phyloP scores from a whole-genome alignment of 2,113 vertebrate genomes.

The Cyanoderma ruficeps region DNA sequence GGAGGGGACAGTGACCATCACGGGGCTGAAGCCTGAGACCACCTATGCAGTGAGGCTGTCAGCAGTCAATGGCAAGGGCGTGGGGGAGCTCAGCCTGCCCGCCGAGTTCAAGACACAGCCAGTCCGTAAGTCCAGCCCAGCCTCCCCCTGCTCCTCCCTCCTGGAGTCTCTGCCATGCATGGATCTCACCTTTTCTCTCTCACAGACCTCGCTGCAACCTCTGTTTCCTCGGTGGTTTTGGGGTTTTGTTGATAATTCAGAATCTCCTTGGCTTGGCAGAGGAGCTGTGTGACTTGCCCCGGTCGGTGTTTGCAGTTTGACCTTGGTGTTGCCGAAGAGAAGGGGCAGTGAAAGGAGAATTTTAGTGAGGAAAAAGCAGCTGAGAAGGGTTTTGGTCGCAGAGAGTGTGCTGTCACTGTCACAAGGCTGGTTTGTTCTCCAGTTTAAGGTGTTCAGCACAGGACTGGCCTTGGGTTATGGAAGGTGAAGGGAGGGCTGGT shows the following conservation, averaged over 20 bases:
- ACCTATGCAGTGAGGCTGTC: slow-evolving; percentile 87
- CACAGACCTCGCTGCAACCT: not conserved
- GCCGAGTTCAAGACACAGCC: slow-evolving; percentile 90
- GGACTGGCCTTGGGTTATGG: not conserved
- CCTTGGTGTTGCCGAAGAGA: not conserved
- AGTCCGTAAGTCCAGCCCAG: slow-evolving; percentile 89
- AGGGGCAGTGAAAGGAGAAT: not conserved
- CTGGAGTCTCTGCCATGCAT: not conserved
- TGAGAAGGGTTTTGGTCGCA: not conserved
- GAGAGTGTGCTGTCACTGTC: not conserved
- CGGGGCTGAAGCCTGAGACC: slow-evolving; percentile 88
- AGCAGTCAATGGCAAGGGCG: slow-evolving; percentile 93
- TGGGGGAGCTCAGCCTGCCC: slow-evolving; percentile 84
- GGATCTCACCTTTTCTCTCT: not conserved
- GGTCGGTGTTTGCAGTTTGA: not conserved
- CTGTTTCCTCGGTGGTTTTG: not conserved
- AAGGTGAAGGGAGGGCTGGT: not conserved
- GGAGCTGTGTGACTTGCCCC: not conserved
- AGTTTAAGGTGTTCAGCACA: not conserved
- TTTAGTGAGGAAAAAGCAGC: not conserved
- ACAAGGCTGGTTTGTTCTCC: not conserved
- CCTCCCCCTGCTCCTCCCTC: not conserved
- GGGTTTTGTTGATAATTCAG: not conserved
- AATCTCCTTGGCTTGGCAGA: not conserved
- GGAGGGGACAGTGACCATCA: slow-evolving; percentile 82